Base-by-base conservation (phyloP, 2,888 invertebrate genomes). In the Cyclophora albipunctata region DNA sequence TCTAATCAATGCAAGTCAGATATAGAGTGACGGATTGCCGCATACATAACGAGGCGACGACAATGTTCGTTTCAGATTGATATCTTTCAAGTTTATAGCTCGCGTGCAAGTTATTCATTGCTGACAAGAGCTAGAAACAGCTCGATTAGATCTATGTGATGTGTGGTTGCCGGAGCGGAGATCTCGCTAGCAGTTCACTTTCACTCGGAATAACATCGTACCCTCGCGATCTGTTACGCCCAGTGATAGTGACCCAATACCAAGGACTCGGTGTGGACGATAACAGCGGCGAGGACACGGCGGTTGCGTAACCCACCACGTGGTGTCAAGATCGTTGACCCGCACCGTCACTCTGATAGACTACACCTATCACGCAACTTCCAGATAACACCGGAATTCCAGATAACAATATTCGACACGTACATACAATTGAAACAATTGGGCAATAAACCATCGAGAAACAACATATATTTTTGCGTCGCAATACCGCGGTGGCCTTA, bases 311-410 rank as follows among this genome's bases (percentile, higher is more conserved):
- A 81, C 59, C 51, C 62, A 67, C 73, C 84, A 84, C 84, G 82
- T 84, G 83, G 77, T 66, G 58, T 64, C 55, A 66, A 67, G 84
- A 74, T 67, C 84, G 68, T 75, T 78, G 83, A 86, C 79, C 83
- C 72, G 72, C 69, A 72, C 71, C 71, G 67, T 78, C 69, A 71
- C 75, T 71, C 68, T 76, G 78, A 78, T 82, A 82, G 69, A 67
- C 67, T 62, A 66, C 55, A 65, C 68, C 73, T 80, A 82, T 81
- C 78, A 69, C 67, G 69, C 71, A 72, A 73, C 75, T 77, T 55
- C 55, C 62, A 71, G 83, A 84, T 82, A 83, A 79, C 69, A 62
- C 49, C 59, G 57, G 60, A 59, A 67, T 74, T 71, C 58, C 67
- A 60, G 81, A 82, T 83, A 81, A 80, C 67, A 59, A 7, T 20